phyloP scores from a whole-genome alignment of 2,113 vertebrate species.

The Carassius carassius region DNA sequence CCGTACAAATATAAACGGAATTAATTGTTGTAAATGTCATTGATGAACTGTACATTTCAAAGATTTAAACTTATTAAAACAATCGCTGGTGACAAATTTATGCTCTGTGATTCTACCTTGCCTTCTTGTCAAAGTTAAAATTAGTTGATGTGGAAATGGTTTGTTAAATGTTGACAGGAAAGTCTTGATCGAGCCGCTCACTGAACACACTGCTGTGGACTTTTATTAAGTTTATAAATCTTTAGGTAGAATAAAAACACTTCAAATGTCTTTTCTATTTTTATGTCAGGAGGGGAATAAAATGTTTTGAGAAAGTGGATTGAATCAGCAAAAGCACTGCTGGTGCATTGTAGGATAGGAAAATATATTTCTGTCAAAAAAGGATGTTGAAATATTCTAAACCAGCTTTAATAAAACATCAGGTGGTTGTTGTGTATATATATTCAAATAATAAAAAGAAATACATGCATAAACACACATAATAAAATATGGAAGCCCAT shows the following conservation, averaged over 20 bases:
- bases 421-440: no score
- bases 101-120: not conserved
- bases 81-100: constrained; percentile 66
- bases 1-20: constrained; percentile 73
- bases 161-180: not conserved
- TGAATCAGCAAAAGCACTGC: not conserved
- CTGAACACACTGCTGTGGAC: not conserved
- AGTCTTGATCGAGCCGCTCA: not conserved
- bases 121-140: not conserved
- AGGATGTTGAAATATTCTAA: not conserved
- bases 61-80: constrained; percentile 74
- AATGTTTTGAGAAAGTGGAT: not conserved
- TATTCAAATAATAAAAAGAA: no score
- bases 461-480: no score
- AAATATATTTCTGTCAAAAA: not conserved
- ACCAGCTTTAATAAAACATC: not conserved
- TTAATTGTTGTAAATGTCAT: constrained; percentile 80
- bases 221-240: not conserved
- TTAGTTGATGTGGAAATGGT: not conserved
- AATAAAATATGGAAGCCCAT: not conserved
- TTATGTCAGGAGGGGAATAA: not conserved
- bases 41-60: constrained; percentile 78
- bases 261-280: not conserved
- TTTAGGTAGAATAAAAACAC: not conserved
- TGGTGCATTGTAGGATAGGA: not conserved